phyloP scores from a whole-genome alignment of 2,113 vertebrate species.

The Ictalurus furcatus region DNA sequence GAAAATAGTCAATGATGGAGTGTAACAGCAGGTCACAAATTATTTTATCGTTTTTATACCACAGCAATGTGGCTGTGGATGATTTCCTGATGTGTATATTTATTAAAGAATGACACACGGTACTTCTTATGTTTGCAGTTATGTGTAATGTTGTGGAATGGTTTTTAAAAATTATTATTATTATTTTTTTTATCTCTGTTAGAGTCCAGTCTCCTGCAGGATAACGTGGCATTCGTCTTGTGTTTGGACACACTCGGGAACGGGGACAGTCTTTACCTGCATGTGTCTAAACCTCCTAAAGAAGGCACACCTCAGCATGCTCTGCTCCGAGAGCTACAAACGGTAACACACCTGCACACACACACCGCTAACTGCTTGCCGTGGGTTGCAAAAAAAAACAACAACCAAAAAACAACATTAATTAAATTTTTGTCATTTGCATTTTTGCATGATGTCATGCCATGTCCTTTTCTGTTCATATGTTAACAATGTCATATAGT shows the following conservation, averaged over 20 bases:
- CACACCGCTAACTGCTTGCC: background rate
- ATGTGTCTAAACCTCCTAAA: slow-evolving; percentile 95
- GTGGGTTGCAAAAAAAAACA: background rate
- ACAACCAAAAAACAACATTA: no score
- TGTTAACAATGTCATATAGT: background rate
- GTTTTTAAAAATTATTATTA: background rate
- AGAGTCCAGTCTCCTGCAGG: slow-evolving; percentile 97
- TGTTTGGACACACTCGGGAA: slow-evolving; percentile 93
- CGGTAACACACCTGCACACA: slow-evolving; percentile 63
- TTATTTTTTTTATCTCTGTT: slow-evolving; percentile 20
- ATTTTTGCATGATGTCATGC: background rate
- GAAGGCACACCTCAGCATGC: slow-evolving; percentile 88
- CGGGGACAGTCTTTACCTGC: slow-evolving; percentile 84
- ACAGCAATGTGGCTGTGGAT: no score
- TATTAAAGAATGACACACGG: background rate
- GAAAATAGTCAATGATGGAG: background rate
- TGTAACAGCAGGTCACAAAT: background rate
- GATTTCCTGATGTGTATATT: background rate
- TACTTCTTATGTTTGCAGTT: background rate
- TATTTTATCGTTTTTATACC: background rate
- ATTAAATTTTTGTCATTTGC: background rate
- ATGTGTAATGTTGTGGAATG: background rate
- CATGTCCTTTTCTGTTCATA: background rate
- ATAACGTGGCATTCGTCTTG: slow-evolving; percentile 95
- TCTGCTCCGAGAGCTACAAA: slow-evolving; percentile 90